phyloP scores from a whole-genome alignment of 2,797 vertebrate genomes.

The Pseudocheirus occidentalis region DNA sequence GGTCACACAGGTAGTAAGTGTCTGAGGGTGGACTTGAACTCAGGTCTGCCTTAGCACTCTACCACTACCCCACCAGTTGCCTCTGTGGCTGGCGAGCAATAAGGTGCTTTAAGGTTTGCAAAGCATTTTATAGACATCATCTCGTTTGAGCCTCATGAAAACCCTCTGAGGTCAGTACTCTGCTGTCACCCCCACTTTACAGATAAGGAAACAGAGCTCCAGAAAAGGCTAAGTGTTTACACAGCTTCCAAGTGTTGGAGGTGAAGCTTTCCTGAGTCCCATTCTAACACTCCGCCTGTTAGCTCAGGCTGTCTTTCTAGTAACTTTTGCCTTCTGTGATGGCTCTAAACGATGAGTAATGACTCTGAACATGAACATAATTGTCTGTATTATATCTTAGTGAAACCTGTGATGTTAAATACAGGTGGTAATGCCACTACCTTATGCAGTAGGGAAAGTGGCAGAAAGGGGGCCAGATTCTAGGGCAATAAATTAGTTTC shows the following conservation, averaged over 20 bases:
- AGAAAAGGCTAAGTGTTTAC: not conserved
- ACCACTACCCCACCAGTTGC: not conserved
- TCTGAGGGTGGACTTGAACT: not conserved
- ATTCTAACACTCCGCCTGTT: not conserved
- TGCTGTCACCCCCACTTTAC: not conserved
- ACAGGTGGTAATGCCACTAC: accelerated
- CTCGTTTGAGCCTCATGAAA: not conserved
- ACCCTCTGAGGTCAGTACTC: not conserved
- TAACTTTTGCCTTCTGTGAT: not conserved
- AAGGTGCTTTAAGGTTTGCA: not conserved
- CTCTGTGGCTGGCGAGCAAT: not conserved
- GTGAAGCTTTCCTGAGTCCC: not conserved
- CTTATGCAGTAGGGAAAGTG: not conserved
- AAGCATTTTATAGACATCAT: not conserved
- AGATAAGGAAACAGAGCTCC: not conserved
- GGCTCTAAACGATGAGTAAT: not conserved
- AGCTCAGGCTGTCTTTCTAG: not conserved
- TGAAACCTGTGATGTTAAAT: not conserved
- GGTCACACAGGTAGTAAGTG: not conserved
- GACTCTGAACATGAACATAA: not conserved
- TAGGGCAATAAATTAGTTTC: not conserved
- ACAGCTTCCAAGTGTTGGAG: not conserved
- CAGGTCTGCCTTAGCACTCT: not conserved
- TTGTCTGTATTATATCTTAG: not conserved
- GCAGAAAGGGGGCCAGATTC: not conserved